These are phyloP conservation scores for Clarias platycephalus DNA, from an alignment of 2,797 vertebrate genomes.

Conservation along the genomic window DNA sequence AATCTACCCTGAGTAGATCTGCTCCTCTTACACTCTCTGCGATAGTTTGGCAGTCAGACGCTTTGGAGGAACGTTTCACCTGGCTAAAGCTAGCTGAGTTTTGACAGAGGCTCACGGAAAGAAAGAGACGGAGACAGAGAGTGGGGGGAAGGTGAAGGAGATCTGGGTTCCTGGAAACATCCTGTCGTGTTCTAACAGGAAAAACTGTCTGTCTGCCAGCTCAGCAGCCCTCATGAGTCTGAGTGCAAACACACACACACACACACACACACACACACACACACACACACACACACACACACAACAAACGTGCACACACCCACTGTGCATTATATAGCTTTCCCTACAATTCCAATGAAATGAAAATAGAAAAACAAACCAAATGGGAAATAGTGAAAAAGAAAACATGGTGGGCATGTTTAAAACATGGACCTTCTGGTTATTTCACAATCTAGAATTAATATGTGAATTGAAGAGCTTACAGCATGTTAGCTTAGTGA, in stretches of 20 bases:
- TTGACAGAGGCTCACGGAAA: slow-evolving; percentile 34
- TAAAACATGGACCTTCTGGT: not conserved
- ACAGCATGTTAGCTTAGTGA: too few species aligned
- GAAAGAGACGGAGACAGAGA: slow-evolving; percentile 22
- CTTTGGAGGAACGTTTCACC: slow-evolving; percentile 36
- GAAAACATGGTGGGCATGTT: not conserved
- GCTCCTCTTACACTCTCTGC: not conserved
- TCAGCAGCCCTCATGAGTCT: slow-evolving; percentile 43
- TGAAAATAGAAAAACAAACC: not conserved
- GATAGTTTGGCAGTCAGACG: slow-evolving; percentile 12
- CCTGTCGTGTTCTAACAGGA: slow-evolving; percentile 55
- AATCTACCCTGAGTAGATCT: slow-evolving; percentile 9
- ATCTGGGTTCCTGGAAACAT: slow-evolving; percentile 60
- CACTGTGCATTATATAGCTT: slow-evolving; percentile 19
- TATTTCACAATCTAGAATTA: not conserved
- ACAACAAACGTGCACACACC: not conserved
- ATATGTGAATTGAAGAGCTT: too few species aligned
- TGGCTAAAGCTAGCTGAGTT: slow-evolving; percentile 26
- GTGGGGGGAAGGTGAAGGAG: slow-evolving; percentile 18
- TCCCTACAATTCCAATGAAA: not conserved
- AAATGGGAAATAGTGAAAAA: not conserved
- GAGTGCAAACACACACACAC: slow-evolving; percentile 15
- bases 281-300: slow-evolving; percentile 9
- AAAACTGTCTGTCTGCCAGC: slow-evolving; percentile 54
- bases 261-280: not conserved